These are phyloP conservation scores for Cosmia trapezina DNA, from an alignment of 2,888 invertebrate species.

Conservation along the genomic window DNA sequence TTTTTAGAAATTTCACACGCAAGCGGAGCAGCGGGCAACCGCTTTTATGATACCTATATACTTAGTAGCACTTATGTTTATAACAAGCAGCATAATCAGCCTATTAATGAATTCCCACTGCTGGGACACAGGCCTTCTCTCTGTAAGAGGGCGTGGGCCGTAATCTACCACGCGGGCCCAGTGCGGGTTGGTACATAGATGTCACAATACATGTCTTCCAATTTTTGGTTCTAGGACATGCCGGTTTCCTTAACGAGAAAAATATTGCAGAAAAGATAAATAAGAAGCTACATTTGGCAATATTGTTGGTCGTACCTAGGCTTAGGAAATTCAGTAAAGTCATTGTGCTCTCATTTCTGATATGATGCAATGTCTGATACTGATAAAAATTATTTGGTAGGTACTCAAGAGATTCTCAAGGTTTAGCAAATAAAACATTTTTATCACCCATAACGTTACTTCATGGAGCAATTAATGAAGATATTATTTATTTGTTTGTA, in stretches of 20 bases:
- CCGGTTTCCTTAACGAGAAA: not conserved
- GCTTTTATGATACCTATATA: no score
- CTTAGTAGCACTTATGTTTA: no score
- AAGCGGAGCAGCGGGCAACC: no score
- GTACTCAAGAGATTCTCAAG: constrained; percentile 32
- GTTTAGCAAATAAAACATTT: constrained; percentile 42
- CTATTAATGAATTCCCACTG: no score
- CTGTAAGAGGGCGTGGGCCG: no score
- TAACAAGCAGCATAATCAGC: no score
- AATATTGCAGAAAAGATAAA: not conserved
- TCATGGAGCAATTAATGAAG: constrained; percentile 28
- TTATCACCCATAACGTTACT: constrained; percentile 26
- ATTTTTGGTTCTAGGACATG: no score
- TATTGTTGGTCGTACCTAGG: constrained; percentile 17
- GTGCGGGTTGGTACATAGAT: no score
- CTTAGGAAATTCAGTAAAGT: constrained; percentile 16
- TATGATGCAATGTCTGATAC: constrained; percentile 37
- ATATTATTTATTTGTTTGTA: constrained; percentile 6
- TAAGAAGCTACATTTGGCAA: constrained; percentile 25
- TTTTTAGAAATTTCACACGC: no score
- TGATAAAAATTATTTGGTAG: constrained; percentile 29
- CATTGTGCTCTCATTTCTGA: constrained; percentile 43
- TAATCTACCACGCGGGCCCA: no score
- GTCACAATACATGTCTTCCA: no score
- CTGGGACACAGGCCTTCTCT: no score